Base-by-base conservation (phyloP, 2,888 invertebrate genomes). In the Conistra vaccinii region DNA sequence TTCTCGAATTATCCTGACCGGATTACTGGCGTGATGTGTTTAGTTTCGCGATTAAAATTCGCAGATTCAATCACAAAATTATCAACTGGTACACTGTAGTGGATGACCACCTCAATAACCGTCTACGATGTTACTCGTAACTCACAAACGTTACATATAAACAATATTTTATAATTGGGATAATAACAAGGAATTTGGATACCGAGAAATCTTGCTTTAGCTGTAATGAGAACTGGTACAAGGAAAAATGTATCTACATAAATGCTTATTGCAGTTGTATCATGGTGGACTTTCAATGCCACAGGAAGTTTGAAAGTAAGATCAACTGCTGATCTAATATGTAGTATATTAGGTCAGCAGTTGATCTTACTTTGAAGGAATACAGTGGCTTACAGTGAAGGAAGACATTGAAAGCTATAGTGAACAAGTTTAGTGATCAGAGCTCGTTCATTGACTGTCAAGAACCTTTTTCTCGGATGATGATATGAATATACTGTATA, bases 101-200 rank as follows among this genome's bases (percentile, higher is more conserved):
- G 45, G 2, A 20, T 26, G 12, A 7, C 35, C 39, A 58, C 51
- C 55, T 39, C 1, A 6, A 45, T 35, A 14, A 65, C 39, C 29
- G 14, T 53, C 55, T 48, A 66, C 51, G n/a, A 83, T 78, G 39
- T 57, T n/a, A 53, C 53, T 35, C 29, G 14, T 55, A 79, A 65
- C 61, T 53, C 51, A 23, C 42, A 39, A 55, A 61, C 12, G 45
- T 39, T 23, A 9, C 20, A 0, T 39, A 35, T 76, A 62, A 75
- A 75, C 39, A 62, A 57, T 48, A 35, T 42, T 60, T 76, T 53
- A 48, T 73, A 48, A 73, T 60, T 42, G 35, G 26, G 29, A 0
- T 35, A n/a, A n/a, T 45, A 29, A 26, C 42, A 29, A 58, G 14
- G 26, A 61, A 39, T 76, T 53, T 35, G 12, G 6, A 39, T 81